Evolutionary conservation across 2,797 vertebrate genomes (phyloP), one percentile per base, ranked within the genome.

Genomic region (Ambastaia sidthimunki): DNA sequence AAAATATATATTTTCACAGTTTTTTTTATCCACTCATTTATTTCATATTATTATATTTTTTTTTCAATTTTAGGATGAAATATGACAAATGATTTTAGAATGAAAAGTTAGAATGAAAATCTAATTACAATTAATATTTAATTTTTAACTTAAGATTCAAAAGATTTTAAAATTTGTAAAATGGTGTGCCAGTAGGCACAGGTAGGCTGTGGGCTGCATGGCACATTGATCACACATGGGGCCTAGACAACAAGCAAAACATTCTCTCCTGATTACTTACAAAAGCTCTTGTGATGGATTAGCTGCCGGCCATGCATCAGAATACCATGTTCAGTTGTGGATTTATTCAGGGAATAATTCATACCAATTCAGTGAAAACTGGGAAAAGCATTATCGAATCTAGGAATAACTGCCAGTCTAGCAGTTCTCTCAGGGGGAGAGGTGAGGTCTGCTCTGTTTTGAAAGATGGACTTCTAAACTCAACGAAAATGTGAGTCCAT

Each of bases 321-420:
- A 23, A 84, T 71, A 44, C 50, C 66, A 71, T 66, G 76, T 71
- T 87, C 78, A 74, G 72, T 76, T 87, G 87, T 83, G 84, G 83
- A 83, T 86, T 86, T 82, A 81, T 87, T 82, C 78, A 44, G 82
- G 85, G 69, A 86, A 83, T 84, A 85, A 87, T 85, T 90, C 88
- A 88, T 80, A 79, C 85, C 80, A 48, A 81, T 91, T 80, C 74
- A 80, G 37, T 54, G 80, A 28, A 84, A 89, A 90, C 92, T 93
- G 93, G 88, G 90, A 88, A 90, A 91, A 81, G 66, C 91, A 93
- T 94, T 92, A 94, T 86, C 86, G 83, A 85, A 85, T 81, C 68
- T 63, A 82, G 81, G 89, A 86, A 84, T 84, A 83, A 87, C 87
- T 93, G 91, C 92, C 92, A 92, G 86, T 89, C 89, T 88, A 80